Base-by-base conservation (phyloP, 2,113 vertebrate genomes). In the Nibea coibor region DNA sequence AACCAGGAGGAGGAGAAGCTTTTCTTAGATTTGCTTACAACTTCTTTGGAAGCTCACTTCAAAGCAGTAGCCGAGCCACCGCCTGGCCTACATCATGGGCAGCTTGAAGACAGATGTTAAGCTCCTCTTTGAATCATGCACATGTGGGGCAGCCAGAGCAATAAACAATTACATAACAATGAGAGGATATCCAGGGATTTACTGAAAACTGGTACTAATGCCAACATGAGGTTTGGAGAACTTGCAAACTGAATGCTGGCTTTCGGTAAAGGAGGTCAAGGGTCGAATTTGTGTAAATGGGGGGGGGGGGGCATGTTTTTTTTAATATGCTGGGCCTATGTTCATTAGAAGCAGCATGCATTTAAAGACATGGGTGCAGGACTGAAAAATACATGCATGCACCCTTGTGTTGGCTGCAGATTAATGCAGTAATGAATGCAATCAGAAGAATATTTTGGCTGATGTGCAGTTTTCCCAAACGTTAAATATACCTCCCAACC, bases 81-180 rank as follows among this genome's bases (percentile, higher is more conserved):
- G 69, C 53, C 45, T 15, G 74, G 45, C 58, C 80, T 51, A 11
- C 10, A 65, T 58, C 24, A 57, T 0, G 8, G 59, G 71, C 75
- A 64, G 67, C 26, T 50, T 53, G 57, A n/a, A 42, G 72, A 75
- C 84, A 89, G 88, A 88, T 90, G 89, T 72, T 73, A 17, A 75
- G 65, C 74, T 58, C 71, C 58, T 75, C 72, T 63, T 53, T 74
- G 39, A 14, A 19, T 48, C 53, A 26, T 62, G 51, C 74, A 85
- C 62, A 78, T 50, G 66, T 76, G 66, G 71, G 70, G 19, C 86
- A 87, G 64, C 69, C 51, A 45, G 47, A 59, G 73, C 47, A 84
- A 76, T 65, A 85, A 86, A 91, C 84, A 90, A 87, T 83, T 82
- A 53, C 84, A 87, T 85, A 89, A 92, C 84, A 90, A 90, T 77